Evolutionary conservation across 2,888 invertebrate species (phyloP), one percentile per base, ranked within the genome.

Genomic region (Dermolepida albohirtum): DNA sequence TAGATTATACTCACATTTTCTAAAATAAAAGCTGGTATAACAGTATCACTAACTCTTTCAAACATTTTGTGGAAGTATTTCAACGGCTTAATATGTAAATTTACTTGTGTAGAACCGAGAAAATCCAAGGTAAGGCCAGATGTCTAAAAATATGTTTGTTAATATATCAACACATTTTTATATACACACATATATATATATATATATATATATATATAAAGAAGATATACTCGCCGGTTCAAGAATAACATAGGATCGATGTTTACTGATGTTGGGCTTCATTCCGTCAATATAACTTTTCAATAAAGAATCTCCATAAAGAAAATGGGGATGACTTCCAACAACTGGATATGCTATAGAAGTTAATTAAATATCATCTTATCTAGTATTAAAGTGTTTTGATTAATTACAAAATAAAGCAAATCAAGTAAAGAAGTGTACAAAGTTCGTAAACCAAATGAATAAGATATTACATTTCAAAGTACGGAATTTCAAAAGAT

Each of bases 271-370:
- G 73, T 90, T 86, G 0, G 92, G 92, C 12, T 81, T 79, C 10
- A 93, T 78, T 0, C 93, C 93, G 0, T 88, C 89, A 5, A 92
- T 88, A 54, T 86, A 87, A 0, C 80, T 77, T 55, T 85, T 82
- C 43, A 85, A 81, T 0, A 81, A 79, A 0, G 85, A 83, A 1
- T 87, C 86, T 0, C 87, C 89, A 77, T 88, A 87, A 65, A 86
- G 78, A 81, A 91, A 93, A 79, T 94, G 93, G 0, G 94, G 93
- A 77, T 87, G 89, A 0, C 93, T 93, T 2, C 89, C 85, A 0
- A 89, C 90, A 75, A 92, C 86, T 0, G 93, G 92, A 54, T 22
- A 22, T 22, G 22, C 22, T 22, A 22, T 22, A 4, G 22, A 22
- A 2, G 4, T 22, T 22, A 22, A 22, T 22, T 22, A 4, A 22